phyloP scores from a whole-genome alignment of 2,888 invertebrate species.

The Parnassius glacialis region DNA sequence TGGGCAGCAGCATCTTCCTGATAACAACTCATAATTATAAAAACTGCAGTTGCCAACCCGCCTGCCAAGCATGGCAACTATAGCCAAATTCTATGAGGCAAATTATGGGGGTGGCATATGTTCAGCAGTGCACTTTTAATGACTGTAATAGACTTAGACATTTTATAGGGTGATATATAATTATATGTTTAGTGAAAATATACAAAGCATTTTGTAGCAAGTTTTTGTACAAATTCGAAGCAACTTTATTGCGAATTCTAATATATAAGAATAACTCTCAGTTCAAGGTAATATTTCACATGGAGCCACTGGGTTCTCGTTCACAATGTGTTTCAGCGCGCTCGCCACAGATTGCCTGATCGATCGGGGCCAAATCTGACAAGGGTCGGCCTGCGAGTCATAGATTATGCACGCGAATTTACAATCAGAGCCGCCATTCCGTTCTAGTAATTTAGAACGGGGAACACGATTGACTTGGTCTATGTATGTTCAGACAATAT shows the following conservation, averaged over 20 bases:
- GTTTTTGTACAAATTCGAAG: too few species aligned
- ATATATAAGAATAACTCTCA: constrained; percentile 1
- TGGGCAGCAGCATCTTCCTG: too few species aligned
- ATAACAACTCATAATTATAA: too few species aligned
- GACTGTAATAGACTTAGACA: too few species aligned
- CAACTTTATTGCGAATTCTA: not conserved
- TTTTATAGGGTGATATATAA: too few species aligned
- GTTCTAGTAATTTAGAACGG: constrained; percentile 2
- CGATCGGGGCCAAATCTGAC: constrained; percentile 19
- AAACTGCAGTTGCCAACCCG: too few species aligned
- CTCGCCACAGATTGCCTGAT: constrained; percentile 24
- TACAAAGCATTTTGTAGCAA: too few species aligned
- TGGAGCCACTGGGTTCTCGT: constrained; percentile 1
- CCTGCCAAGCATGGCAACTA: too few species aligned
- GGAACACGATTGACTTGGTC: not conserved
- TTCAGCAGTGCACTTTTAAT: not conserved
- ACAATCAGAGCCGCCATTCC: constrained; percentile 10
- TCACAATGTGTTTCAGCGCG: constrained; percentile 17
- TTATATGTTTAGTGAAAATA: too few species aligned
- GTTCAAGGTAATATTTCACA: constrained; percentile 16
- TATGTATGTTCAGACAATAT: not conserved
- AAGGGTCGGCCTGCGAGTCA: constrained; percentile 15
- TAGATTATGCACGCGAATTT: constrained; percentile 21
- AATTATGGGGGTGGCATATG: not conserved
- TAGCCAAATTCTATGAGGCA: too few species aligned